Evolutionary conservation across 2,797 vertebrate species (phyloP), one percentile per base, ranked within the genome.

Genomic region (Enteromius thamalakanensis): DNA sequence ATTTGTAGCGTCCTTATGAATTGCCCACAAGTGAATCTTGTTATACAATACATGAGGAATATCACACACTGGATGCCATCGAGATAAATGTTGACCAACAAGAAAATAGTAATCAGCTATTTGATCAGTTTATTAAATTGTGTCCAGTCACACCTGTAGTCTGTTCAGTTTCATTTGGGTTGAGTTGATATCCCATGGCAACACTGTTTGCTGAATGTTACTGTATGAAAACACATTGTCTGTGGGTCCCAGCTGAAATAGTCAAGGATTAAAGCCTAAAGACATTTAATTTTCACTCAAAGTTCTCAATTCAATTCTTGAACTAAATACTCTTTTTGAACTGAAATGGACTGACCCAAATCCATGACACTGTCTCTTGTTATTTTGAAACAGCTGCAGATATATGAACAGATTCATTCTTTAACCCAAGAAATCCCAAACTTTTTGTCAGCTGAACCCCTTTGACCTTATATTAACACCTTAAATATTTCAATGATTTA

Each of bases 301-400:
- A 49, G n/a, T 70, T 69, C 40, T 58, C 67, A 70, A 32, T 58
- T 71, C 40, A 23, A 37, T 23, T 8, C 17, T 53, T 60, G 34
- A 53, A 79, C 34, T 55, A 21, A 79, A 79, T 68, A 40, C 14
- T 8, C 47, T 68, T 12, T 53, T 15, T 53, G 67, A 70, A 60
- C 23, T 70, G 6, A 71, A 47, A 80, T 12, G 6, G 40, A 60
- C 68, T 72, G 79, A 71, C 79, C 53, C 67, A 71, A 80, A 80
- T 80, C n/a, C 49, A 75, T 3, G 12, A 23, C 32, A 58, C 32
- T 15, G 8, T 51, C 77, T 19, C 8, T 55, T 76, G 11, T 49
- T 23, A 5, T 68, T 26, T 26, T 19, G 15, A 14, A 23, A 42
- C 8, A 7, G 60, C 29, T 32, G 29, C 45, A n/a, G 11, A 11